A percentile compares a stretch with the other conserved stretches of the same genome.
phyloP scores from a whole-genome alignment of 2,113 vertebrate genomes.

The Phyllopteryx taeniolatus region DNA sequence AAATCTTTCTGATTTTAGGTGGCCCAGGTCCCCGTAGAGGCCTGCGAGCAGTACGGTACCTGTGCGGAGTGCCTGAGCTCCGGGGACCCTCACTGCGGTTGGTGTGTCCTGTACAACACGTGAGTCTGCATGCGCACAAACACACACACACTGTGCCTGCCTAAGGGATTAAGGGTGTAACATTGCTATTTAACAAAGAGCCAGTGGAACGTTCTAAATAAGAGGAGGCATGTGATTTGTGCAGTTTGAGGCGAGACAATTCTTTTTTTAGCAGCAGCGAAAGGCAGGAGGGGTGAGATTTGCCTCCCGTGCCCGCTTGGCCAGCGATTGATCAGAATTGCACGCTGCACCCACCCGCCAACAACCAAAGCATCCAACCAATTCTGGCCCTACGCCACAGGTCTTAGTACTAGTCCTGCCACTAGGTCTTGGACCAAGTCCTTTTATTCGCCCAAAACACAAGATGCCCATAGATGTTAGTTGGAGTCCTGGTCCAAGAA shows the following conservation, averaged over 20 bases:
- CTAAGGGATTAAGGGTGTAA: slow-evolving; percentile 31
- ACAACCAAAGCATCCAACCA: background rate
- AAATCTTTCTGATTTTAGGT: slow-evolving; percentile 72
- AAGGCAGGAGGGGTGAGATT: background rate
- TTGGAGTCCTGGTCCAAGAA: background rate
- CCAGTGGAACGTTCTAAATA: slow-evolving; percentile 19
- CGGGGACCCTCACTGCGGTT: slow-evolving; percentile 92
- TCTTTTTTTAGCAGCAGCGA: slow-evolving; percentile 43
- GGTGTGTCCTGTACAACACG: slow-evolving; percentile 92
- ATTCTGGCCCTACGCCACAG: background rate
- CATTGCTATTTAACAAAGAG: slow-evolving; percentile 25
- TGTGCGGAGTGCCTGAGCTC: slow-evolving; percentile 88
- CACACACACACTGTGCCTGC: slow-evolving; percentile 3
- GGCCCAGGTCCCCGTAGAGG: slow-evolving; percentile 85
- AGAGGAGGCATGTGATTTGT: slow-evolving; percentile 20
- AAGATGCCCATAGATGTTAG: background rate
- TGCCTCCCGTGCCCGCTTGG: background rate
- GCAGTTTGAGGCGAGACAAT: slow-evolving; percentile 22
- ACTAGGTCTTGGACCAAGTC: background rate
- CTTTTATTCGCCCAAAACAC: background rate
- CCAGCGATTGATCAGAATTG: background rate
- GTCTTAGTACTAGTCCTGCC: background rate
- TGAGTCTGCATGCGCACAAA: slow-evolving; percentile 71
- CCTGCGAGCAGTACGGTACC: slow-evolving; percentile 86
- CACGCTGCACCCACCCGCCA: background rate